Evolutionary conservation across 2,888 invertebrate species (phyloP), one percentile per base, ranked within the genome.

Genomic region (Cephus sareptanus): DNA sequence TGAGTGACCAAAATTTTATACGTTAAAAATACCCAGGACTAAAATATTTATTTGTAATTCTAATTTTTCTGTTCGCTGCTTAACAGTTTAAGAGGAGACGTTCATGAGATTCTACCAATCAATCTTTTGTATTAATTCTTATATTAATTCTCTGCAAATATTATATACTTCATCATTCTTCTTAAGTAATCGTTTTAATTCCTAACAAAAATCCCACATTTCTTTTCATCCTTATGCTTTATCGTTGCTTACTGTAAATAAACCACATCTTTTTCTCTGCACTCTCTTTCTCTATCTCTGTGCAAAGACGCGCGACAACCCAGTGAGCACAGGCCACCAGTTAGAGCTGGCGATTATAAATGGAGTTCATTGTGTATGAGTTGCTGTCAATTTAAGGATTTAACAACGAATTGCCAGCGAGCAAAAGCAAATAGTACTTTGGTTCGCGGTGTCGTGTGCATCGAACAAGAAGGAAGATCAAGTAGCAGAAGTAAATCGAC

Each of bases 281-380:
- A 40, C 40, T 40, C 40, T 40, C 56, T 23, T 56, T 56, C 56
- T 56, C 56, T 56, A 15, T 23, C 56, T 56, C 56, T 56, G 56
- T 56, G 23, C 56, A 23, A 56, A 56, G 56, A 56, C 56, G 56
- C 56, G 56, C 56, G 56, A 23, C 56, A 56, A 56, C 23, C 56
- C 56, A 81, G 83, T 83, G 84, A 86, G 83, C 84, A 84, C 82
- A 83, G 79, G 85, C 87, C 87, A 89, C 87, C 87, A 89, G 88
- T 89, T 89, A 88, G 83, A 87, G 84, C 82, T 85, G 81, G 83
- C 88, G 87, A 90, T 90, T 88, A 87, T 88, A 89, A 90, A 89
- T 89, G 89, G 87, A 87, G 86, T 86, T 90, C 89, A 91, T 91
- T 91, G 91, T 90, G 85, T 86, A 88, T 86, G 90, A 90, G 90